Evolutionary conservation across 2,888 invertebrate genomes (phyloP).

Genomic region (Dasypolia templi): DNA sequence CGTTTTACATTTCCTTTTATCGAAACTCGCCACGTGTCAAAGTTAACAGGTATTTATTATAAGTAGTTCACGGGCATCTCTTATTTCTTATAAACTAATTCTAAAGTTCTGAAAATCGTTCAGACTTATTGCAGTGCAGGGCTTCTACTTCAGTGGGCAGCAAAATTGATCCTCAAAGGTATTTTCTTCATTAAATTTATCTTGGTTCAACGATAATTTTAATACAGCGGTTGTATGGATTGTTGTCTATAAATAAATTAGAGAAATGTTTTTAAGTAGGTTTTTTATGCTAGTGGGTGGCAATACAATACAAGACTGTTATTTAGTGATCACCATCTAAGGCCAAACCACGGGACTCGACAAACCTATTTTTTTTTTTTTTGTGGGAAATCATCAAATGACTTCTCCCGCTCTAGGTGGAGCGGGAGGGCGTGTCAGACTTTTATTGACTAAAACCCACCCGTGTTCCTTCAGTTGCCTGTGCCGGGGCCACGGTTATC

Average conservation of each 20-base stretch:
- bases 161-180: not conserved
- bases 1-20: not conserved
- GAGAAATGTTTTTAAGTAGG: not conserved
- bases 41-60: not conserved
- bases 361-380: no score
- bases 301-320: no score
- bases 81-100: not conserved
- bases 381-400: no score
- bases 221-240: not conserved
- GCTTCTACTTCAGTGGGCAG: not conserved
- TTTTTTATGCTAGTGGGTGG: not conserved
- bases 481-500: no score
- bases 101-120: not conserved
- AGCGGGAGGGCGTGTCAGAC: no score
- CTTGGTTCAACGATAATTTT: not conserved
- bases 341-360: no score
- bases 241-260: not conserved
- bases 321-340: not conserved
- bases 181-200: not conserved
- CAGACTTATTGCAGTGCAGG: not conserved
- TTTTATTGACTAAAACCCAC: no score
- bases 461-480: no score
- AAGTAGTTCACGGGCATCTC: not conserved
- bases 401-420: no score
- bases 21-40: not conserved